phyloP scores from a whole-genome alignment of 2,113 vertebrate species.

The Elgaria multicarinata region DNA sequence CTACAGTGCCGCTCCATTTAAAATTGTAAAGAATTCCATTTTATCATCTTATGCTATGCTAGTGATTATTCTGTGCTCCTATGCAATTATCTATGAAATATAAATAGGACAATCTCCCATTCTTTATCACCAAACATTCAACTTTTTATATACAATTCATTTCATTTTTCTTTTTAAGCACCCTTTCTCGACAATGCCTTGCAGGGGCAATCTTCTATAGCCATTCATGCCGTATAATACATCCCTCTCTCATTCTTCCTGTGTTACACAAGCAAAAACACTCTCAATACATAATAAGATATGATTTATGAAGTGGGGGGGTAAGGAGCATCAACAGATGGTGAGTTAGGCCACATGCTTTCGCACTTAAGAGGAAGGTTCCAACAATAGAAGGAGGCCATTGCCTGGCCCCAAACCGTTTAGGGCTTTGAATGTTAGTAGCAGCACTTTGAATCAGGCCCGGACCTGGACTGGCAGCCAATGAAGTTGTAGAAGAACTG shows the following conservation, averaged over 20 bases:
- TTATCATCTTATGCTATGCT: not conserved
- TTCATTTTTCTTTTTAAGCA: conserved; percentile 14
- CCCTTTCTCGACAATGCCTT: conserved; percentile 29
- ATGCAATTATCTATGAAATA: conserved; percentile 31
- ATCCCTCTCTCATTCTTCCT: conserved; percentile 4
- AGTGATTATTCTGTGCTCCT: conserved; percentile 39
- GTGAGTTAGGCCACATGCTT: not conserved
- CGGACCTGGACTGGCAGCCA: too few species aligned
- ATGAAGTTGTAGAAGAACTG: too few species aligned
- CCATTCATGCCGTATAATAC: not conserved
- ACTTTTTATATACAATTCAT: not conserved
- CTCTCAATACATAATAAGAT: conserved; percentile 27
- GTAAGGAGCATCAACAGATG: too few species aligned
- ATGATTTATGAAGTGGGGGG: not conserved
- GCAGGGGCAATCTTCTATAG: not conserved
- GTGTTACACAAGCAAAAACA: conserved; percentile 14
- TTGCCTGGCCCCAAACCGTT: too few species aligned
- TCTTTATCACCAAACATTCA: conserved; percentile 28
- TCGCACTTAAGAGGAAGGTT: not conserved
- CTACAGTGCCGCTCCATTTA: conserved; percentile 17
- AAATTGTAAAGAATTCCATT: conserved; percentile 30
- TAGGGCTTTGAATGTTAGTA: too few species aligned
- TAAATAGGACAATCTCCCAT: conserved; percentile 31
- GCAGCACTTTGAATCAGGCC: too few species aligned
- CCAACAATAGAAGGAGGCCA: not conserved